phyloP scores from a whole-genome alignment of 2,113 vertebrate species.

The Clarias macrocephalus region DNA sequence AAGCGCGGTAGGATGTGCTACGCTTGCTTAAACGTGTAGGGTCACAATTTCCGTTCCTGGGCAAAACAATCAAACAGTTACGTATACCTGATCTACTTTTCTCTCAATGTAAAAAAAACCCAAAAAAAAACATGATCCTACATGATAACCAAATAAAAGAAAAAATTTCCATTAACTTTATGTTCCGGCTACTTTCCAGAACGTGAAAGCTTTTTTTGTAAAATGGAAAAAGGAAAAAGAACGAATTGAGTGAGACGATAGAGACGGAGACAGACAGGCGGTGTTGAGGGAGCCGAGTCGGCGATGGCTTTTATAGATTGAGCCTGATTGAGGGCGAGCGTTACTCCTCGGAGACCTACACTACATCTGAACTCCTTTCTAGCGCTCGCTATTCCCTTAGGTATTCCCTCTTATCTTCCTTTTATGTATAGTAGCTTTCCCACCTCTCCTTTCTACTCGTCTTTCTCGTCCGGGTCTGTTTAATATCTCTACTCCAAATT shows the following conservation, averaged over 20 bases:
- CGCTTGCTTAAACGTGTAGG: background rate
- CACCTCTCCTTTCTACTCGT: slow-evolving; percentile 35
- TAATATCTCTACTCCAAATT: background rate
- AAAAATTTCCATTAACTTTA: background rate
- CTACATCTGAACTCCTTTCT: slow-evolving; percentile 41
- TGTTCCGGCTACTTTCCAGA: background rate
- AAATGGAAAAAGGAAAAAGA: background rate
- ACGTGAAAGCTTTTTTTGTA: slow-evolving; percentile 11
- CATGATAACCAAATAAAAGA: slow-evolving; percentile 4
- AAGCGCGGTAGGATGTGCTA: background rate
- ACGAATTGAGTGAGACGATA: background rate
- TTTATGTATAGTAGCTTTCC: background rate
- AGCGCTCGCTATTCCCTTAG: slow-evolving; percentile 1
- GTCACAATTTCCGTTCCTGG: background rate
- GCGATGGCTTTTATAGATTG: slow-evolving; percentile 47
- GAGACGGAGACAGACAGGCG: slow-evolving; percentile 5
- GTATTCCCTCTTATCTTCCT: slow-evolving; percentile 29
- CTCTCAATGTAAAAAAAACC: too few species aligned
- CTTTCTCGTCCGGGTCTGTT: slow-evolving; percentile 30
- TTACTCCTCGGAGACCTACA: slow-evolving; percentile 19
- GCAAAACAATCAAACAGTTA: slow-evolving; percentile 3
- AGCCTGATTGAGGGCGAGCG: slow-evolving; percentile 26
- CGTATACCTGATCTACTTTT: background rate
- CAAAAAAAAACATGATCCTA: background rate
- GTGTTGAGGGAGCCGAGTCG: slow-evolving; percentile 36